Conservation (phyloP, 1,140 invertebrate species). For the Pygmarrhopalites habei region DNA sequence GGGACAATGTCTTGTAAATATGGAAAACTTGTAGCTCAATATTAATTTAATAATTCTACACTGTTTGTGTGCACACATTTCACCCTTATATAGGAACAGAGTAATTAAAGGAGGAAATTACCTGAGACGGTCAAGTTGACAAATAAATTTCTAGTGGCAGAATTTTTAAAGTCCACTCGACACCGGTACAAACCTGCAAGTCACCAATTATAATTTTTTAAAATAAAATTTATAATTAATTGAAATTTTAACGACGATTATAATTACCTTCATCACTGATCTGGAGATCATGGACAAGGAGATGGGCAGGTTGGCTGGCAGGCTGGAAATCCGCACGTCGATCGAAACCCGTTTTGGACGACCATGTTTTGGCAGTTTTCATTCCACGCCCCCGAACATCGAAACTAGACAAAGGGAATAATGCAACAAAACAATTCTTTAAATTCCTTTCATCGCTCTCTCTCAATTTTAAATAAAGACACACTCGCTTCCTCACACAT, state of each 20-base stretch:
- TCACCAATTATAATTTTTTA: background rate
- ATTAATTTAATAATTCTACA: too few relatives aligned
- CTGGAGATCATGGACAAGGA: conserved; percentile 72
- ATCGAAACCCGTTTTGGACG: conserved; percentile 39
- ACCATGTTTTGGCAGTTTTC: conserved; percentile 40
- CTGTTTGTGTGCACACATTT: too few relatives aligned
- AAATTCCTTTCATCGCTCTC: background rate
- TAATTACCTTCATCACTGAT: conserved; percentile 63
- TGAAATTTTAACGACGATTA: background rate
- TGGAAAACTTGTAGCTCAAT: too few relatives aligned
- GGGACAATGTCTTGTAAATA: too few relatives aligned
- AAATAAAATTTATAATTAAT: background rate
- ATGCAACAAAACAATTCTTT: background rate
- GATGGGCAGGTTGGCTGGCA: conserved; percentile 53
- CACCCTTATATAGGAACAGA: too few relatives aligned
- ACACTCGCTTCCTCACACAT: background rate
- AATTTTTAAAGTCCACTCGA: conserved; percentile 81
- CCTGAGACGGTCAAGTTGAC: conserved; percentile 85
- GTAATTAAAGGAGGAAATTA: too few relatives aligned
- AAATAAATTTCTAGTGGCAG: conserved; percentile 79
- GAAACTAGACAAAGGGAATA: conserved; percentile 37
- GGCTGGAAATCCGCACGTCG: conserved; percentile 40
- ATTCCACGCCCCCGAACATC: conserved; percentile 40
- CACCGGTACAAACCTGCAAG: too few relatives aligned
- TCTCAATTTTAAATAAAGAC: background rate